Percentiles rank a stretch among this genome's conserved stretches.
Conservation (phyloP, 1,140 invertebrate genomes). For the Choristoneura fumiferana region DNA sequence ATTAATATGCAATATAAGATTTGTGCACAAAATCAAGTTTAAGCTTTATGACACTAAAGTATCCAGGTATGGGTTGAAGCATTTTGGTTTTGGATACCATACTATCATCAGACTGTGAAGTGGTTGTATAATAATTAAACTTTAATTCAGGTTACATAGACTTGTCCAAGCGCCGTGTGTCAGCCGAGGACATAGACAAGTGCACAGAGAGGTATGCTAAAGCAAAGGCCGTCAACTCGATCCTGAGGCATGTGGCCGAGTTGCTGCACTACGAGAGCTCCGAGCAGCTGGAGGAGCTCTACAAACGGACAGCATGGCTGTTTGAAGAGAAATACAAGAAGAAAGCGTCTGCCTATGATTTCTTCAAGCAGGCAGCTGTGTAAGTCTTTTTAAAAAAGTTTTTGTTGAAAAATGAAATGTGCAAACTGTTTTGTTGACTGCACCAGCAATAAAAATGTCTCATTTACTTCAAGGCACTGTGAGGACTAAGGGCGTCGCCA, state of each 20-base stretch:
- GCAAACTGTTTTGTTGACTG: too few relatives aligned
- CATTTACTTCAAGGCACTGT: too few relatives aligned
- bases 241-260: slow-evolving; percentile 97
- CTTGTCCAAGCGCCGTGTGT: slow-evolving; percentile 98
- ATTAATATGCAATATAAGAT: too few relatives aligned
- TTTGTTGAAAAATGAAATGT: too few relatives aligned
- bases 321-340: slow-evolving; percentile 99
- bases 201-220: slow-evolving; percentile 99
- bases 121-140: too few relatives aligned
- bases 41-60: too few relatives aligned
- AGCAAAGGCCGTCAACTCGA: slow-evolving; percentile 99
- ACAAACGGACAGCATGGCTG: slow-evolving; percentile 98
- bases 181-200: slow-evolving; percentile 97
- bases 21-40: too few relatives aligned
- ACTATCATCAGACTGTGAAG: too few relatives aligned
- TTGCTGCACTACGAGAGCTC: slow-evolving; percentile 94
- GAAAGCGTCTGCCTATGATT: slow-evolving; percentile 96
- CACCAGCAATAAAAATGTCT: too few relatives aligned
- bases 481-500: too few relatives aligned
- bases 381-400: slow-evolving; percentile 83
- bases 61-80: too few relatives aligned
- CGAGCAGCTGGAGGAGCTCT: slow-evolving; percentile 96
- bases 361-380: slow-evolving; percentile 98
- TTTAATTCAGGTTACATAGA: slow-evolving; percentile 94
- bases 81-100: too few relatives aligned